phyloP scores from a whole-genome alignment of 2,113 vertebrate genomes.

The Monopterus albus region DNA sequence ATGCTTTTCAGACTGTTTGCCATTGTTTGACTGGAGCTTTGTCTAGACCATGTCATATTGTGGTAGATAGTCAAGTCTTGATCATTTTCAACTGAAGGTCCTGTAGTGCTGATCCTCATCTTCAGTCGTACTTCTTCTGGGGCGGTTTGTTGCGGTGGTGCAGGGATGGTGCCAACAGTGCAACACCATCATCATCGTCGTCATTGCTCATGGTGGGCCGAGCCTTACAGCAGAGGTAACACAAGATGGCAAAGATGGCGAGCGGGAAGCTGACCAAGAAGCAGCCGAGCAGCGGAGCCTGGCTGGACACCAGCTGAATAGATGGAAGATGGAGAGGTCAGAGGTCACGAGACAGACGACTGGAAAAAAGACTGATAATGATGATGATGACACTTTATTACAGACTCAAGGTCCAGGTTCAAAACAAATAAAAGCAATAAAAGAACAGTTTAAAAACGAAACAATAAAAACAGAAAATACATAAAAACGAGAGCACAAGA shows the following conservation, averaged over 20 bases:
- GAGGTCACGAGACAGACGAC: not conserved
- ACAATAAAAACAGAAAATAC: no score
- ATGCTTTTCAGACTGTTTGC: no score
- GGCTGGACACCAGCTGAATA: slow-evolving; percentile 74
- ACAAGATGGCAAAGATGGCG: slow-evolving; percentile 56
- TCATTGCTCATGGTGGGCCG: accelerated
- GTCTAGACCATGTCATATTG: no score
- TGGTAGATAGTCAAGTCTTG: no score
- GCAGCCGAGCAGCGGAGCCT: slow-evolving; percentile 87
- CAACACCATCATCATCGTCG: not conserved
- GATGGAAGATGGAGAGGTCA: not conserved
- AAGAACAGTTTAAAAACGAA: no score
- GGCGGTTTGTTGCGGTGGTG: not conserved
- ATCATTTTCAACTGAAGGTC: not conserved
- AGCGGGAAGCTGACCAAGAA: slow-evolving; percentile 87
- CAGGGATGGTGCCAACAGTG: accelerated
- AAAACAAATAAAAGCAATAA: no score
- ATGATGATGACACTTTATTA: no score
- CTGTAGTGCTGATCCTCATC: not conserved
- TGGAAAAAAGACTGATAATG: not conserved
- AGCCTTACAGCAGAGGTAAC: slow-evolving; percentile 40
- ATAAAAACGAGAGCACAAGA: no score
- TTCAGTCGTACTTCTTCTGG: slow-evolving; percentile 52
- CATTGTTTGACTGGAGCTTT: no score
- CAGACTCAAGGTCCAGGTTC: no score